Evolutionary conservation across 1,140 invertebrate species (phyloP), one percentile per base, ranked within the genome.

Genomic region (Apis florea): DNA sequence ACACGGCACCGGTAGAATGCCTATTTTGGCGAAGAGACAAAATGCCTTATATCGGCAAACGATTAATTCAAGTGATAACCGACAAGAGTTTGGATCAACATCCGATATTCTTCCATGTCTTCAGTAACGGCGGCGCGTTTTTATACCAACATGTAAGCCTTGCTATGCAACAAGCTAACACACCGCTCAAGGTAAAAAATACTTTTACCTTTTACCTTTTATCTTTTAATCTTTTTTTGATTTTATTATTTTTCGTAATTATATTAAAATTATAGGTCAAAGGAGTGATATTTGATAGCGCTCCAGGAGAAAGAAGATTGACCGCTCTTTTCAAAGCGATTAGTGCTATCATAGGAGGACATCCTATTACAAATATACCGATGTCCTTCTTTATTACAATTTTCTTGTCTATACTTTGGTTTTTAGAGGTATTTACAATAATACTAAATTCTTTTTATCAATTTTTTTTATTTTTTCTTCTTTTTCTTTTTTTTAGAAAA

Each of bases 81-180:
- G 95, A 96, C n/a, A 94, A 96, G 88, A 95, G 95, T 85, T 94
- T 97, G 53, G 95, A 96, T 89, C 94, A 94, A 26, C 96, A 96
- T 89, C 96, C 96, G 4, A 94, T 97, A 59, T 96, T 97, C 74
- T 96, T 97, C 89, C 97, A 97, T 84, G 94, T 97, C 56, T 97
- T 97, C 90, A 97, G 96, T 70, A 97, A 97, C 91, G 97, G 97
- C 21, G 97, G 97, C 47, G 95, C 95, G 2, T 95, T 95, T 82
- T 91, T 96, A 9, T 96, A 96, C 90, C 95, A 96, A 83, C 95
- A 96, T 87, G 94, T 96, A 51, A 95, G 95, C 51, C 87, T 95
- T 59, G 95, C 95, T 6, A 93, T 96, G 83, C 90, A 94, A 73
- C 93, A 94, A 67, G 89, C 89, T 49, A 91, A 94, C 51, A 82